Evolutionary conservation across 2,797 vertebrate species (phyloP).

Genomic region (Triplophysa yarkandensis): DNA sequence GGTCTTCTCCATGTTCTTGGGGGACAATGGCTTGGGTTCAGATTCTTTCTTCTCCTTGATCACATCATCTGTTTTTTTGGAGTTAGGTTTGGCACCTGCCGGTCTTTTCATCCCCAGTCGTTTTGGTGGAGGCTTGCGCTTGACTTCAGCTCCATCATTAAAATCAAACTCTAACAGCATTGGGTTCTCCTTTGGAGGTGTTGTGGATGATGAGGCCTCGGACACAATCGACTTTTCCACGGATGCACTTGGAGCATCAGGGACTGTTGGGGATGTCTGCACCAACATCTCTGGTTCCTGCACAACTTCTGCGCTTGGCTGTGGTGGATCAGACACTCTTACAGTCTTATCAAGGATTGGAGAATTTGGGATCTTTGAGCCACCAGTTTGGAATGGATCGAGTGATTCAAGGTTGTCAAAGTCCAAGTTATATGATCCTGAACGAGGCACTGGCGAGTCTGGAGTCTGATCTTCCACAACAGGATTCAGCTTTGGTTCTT

Average conservation of each 20-base stretch:
- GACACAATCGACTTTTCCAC: slow-evolving; percentile 45
- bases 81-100: slow-evolving; percentile 67
- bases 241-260: slow-evolving; percentile 5
- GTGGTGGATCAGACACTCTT: not conserved
- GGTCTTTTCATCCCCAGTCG: slow-evolving; percentile 73
- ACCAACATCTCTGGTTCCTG: slow-evolving; percentile 19
- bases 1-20: slow-evolving; percentile 37
- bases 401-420: slow-evolving; percentile 66
- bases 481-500: slow-evolving; percentile 16
- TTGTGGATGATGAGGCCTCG: slow-evolving; percentile 41
- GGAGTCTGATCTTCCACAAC: slow-evolving; percentile 40
- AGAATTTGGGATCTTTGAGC: slow-evolving; percentile 69
- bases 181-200: slow-evolving; percentile 58
- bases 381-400: slow-evolving; percentile 69
- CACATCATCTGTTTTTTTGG: slow-evolving; percentile 53
- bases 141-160: slow-evolving; percentile 63
- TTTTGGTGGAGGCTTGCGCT: slow-evolving; percentile 73
- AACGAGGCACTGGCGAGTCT: slow-evolving; percentile 61
- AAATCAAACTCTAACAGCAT: slow-evolving; percentile 85
- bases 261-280: not conserved
- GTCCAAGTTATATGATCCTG: slow-evolving; percentile 66
- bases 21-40: slow-evolving; percentile 40
- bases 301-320: not conserved
- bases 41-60: slow-evolving; percentile 39
- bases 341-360: slow-evolving; percentile 54